Base-by-base conservation (phyloP, 30 jellyfish, hydroid and myxozoan species). In the Calvadosia cruxmelitensis region DNA sequence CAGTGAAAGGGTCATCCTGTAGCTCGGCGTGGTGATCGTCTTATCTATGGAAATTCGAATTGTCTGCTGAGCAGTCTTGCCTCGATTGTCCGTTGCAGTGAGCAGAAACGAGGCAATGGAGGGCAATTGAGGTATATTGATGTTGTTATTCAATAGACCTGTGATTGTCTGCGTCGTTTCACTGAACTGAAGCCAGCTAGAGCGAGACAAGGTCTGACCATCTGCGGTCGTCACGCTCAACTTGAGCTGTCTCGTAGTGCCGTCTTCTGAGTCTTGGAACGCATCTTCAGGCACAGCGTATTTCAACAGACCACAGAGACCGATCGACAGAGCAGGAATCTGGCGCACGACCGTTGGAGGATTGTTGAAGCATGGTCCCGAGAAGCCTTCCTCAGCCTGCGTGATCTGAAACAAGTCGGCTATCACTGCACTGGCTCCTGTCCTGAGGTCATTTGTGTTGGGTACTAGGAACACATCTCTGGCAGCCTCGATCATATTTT, bases 291-390 rank as follows among this genome's bases (percentile, higher is more conserved):
- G 87, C 16, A 82, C 63, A 30, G 75, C 49, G 52, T 78, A 78
- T 7, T 79, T 73, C 34, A 85, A 74, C 36, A 82, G 83, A 29
- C 28, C 61, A 78, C 94, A 74, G 62, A 85, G 78, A 49, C 83
- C 67, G 1, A 86, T 92, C 34, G 71, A 72, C 3, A 85, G 74
- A 3, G 89, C 81, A 3, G 76, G 75, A 0, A 85, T 68, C 51
- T 77, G 67, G 83, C 94, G 67, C 31, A 83, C 73, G 10, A 82
- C 94, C 3, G 29, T 24, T 0, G 94, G 94, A 33, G 94, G 84
- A 2, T 52, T 27, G 78, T 69, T 64, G 34, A 61, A 24, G 49
- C 79, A 69, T 0, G 49, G 13, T 23, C 79, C 79, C 27, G 49
- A 69, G 49, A 15, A 29, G 3, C 27, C 29, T 28, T 5, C 36